A percentile compares a stretch with the other conserved stretches of the same genome.
These are phyloP conservation scores for Agrotis ipsilon DNA, from an alignment of 2,888 invertebrate species.

Conservation along the genomic window DNA sequence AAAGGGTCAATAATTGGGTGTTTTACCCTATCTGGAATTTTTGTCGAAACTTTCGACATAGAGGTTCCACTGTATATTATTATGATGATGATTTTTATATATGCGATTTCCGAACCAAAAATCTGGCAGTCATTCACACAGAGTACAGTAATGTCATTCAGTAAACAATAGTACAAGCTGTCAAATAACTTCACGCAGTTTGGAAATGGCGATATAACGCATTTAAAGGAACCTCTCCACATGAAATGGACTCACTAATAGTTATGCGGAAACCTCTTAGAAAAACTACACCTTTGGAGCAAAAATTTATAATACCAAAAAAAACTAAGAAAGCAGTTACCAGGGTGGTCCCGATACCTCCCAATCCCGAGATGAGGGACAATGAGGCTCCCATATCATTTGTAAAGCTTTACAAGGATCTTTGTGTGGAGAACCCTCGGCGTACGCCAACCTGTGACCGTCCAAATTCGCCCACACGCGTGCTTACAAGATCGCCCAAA, in stretches of 20 bases:
- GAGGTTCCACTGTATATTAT: too few species aligned
- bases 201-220: slow-evolving; percentile 3
- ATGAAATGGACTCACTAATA: slow-evolving; percentile 66
- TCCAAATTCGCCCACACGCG: too few species aligned
- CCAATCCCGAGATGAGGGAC: neutral
- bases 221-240: neutral
- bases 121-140: too few species aligned
- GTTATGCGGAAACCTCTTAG: slow-evolving; percentile 57
- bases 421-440: slow-evolving; percentile 34
- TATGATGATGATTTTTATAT: too few species aligned
- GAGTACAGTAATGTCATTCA: too few species aligned
- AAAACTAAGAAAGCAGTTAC: slow-evolving; percentile 18
- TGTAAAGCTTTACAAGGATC: slow-evolving; percentile 66
- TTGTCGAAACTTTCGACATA: too few species aligned
- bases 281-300: slow-evolving; percentile 4
- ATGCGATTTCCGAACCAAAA: too few species aligned
- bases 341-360: neutral
- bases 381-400: slow-evolving; percentile 62
- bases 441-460: neutral
- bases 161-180: slow-evolving; percentile 21
- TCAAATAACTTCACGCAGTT: slow-evolving; percentile 10
- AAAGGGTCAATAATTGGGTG: too few species aligned
- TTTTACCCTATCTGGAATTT: too few species aligned
- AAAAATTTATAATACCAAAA: slow-evolving; percentile 14
- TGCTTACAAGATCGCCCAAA: neutral